These are phyloP conservation scores for Limnephilus lunatus DNA, from an alignment of 2,888 invertebrate genomes.

Conservation along the genomic window DNA sequence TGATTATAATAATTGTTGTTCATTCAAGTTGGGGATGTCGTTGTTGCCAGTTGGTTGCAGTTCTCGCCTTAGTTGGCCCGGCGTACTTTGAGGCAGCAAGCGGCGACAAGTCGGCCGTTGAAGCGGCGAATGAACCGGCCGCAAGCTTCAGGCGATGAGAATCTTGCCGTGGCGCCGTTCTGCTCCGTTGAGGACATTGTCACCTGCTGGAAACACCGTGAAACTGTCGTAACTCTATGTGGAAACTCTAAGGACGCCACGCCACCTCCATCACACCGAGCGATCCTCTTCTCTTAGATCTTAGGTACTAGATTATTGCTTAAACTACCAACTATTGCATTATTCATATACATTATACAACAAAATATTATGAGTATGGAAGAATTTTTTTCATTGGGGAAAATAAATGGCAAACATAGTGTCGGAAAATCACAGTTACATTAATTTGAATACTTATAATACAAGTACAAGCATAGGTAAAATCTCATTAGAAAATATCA, in stretches of 20 bases:
- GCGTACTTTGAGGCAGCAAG: constrained; percentile 73
- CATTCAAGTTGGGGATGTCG: neutral
- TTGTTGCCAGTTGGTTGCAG: neutral
- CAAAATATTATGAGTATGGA: neutral
- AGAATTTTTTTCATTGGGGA: neutral
- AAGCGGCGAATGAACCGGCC: constrained; percentile 74
- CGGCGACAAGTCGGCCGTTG: constrained; percentile 76
- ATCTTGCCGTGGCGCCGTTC: constrained; percentile 73
- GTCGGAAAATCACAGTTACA: neutral
- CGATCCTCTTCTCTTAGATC: constrained; percentile 11
- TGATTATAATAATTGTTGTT: neutral
- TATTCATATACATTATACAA: neutral
- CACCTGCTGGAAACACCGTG: constrained; percentile 72
- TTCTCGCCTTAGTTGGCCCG: constrained; percentile 51
- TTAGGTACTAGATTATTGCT: neutral
- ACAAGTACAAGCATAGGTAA: neutral
- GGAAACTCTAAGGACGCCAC: constrained; percentile 20
- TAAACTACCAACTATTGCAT: neutral
- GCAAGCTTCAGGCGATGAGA: constrained; percentile 72
- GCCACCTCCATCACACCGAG: constrained; percentile 11
- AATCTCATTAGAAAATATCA: neutral
- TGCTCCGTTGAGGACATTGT: constrained; percentile 73
- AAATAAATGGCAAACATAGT: neutral
- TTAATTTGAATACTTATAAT: neutral
- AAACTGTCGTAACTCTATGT: constrained; percentile 43